Percentiles rank a stretch among this genome's conserved stretches.
phyloP scores from a whole-genome alignment of 1,140 invertebrate species.

The Stegodyphus mimosarum region DNA sequence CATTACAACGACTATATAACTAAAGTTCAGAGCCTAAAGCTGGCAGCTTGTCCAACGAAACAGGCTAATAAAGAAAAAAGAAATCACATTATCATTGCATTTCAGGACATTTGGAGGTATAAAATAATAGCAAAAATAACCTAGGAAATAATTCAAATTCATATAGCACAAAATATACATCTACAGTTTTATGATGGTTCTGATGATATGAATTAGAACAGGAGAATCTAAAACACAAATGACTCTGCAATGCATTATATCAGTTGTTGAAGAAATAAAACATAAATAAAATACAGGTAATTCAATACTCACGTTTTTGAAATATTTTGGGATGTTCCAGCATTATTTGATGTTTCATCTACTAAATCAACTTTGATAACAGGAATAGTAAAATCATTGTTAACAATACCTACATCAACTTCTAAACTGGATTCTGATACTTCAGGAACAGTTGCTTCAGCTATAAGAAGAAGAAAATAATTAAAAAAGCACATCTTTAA shows the following conservation, averaged over 20 bases:
- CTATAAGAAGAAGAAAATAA: neutral
- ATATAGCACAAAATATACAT: neutral
- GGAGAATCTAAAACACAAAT: neutral
- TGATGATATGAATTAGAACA: too few species aligned
- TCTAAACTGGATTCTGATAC: neutral
- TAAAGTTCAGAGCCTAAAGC: too few species aligned
- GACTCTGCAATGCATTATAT: neutral
- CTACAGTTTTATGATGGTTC: neutral
- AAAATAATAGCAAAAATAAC: too few species aligned
- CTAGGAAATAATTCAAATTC: neutral
- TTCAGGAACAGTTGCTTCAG: slow-evolving; percentile 43
- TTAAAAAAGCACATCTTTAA: neutral
- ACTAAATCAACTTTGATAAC: slow-evolving; percentile 33
- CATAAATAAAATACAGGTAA: neutral
- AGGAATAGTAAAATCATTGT: slow-evolving; percentile 26
- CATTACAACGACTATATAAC: too few species aligned
- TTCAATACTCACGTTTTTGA: neutral
- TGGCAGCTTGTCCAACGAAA: too few species aligned
- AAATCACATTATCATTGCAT: too few species aligned
- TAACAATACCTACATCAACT: neutral
- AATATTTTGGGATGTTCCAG: neutral
- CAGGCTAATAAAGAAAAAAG: too few species aligned
- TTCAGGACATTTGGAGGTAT: too few species aligned
- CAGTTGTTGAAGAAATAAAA: neutral
- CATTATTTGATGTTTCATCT: slow-evolving; percentile 11